Conservation (phyloP, 2,113 vertebrate genomes). For the Brachirus orientalis region DNA sequence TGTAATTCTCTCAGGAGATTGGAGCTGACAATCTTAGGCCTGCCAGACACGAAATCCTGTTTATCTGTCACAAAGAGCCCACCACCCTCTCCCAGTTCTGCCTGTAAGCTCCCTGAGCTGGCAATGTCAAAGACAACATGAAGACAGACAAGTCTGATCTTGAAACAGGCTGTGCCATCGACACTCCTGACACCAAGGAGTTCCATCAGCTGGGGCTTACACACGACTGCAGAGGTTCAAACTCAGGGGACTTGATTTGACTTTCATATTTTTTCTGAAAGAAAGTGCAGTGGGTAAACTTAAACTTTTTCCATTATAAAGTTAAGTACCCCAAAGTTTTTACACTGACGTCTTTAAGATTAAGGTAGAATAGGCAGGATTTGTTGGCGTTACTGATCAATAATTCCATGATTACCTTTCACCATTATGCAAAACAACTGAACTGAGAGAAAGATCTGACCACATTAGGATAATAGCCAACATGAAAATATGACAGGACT, state of each 20-base stretch:
- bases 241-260: constrained; percentile 16
- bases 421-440: too few species aligned
- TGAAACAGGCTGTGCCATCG: constrained; percentile 17
- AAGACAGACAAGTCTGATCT: constrained; percentile 47
- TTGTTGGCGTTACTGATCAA: too few species aligned
- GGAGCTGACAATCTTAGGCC: constrained; percentile 70
- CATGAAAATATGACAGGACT: too few species aligned
- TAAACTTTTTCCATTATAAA: constrained; percentile 8
- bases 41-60: constrained; percentile 77
- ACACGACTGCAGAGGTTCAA: constrained; percentile 1
- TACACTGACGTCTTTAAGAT: neutral
- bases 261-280: constrained; percentile 34
- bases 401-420: too few species aligned
- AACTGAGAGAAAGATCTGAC: too few species aligned
- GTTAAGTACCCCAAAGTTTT: constrained; percentile 11
- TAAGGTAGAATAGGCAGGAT: too few species aligned
- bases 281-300: constrained; percentile 3
- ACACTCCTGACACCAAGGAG: constrained; percentile 34
- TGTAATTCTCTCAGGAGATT: constrained; percentile 79
- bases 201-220: constrained; percentile 23
- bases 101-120: constrained; percentile 59
- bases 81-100: constrained; percentile 49
- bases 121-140: constrained; percentile 56
- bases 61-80: constrained; percentile 73
- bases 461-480: too few species aligned